These are phyloP conservation scores for Yponomeuta cagnagella DNA, from an alignment of 2,888 invertebrate genomes.

Conservation along the genomic window DNA sequence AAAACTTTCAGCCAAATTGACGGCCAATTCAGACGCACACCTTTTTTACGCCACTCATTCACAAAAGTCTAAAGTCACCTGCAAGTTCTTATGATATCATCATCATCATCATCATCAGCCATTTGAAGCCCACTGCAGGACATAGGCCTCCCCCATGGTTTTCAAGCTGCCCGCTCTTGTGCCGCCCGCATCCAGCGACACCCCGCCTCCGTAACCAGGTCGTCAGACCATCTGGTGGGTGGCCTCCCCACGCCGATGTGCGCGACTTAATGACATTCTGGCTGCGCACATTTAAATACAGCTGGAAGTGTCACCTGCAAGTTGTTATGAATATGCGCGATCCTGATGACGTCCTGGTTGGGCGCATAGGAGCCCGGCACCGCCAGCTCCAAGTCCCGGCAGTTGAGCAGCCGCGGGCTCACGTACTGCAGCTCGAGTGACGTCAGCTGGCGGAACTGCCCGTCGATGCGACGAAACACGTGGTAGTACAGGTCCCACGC, in stretches of 20 bases:
- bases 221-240: no score
- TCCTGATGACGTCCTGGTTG: constrained; percentile 90
- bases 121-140: no score
- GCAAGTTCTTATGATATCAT: constrained; percentile 84
- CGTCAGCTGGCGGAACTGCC: constrained; percentile 94
- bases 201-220: no score
- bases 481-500: constrained; percentile 99
- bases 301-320: constrained; percentile 98
- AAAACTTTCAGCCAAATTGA: no score
- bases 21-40: no score
- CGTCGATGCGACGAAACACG: constrained; percentile 96
- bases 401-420: constrained; percentile 91
- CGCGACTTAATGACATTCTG: constrained; percentile 88
- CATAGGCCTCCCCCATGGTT: no score
- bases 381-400: constrained; percentile 94
- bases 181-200: no score
- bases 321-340: constrained; percentile 92
- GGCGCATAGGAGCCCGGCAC: constrained; percentile 99
- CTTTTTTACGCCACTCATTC: no score
- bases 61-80: constrained; percentile 64
- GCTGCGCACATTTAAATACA: constrained; percentile 91
- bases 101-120: no score
- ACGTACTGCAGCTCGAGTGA: constrained; percentile 96
- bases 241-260: constrained; percentile 68
- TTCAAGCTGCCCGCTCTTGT: no score